phyloP scores from a whole-genome alignment of 2,113 vertebrate genomes.

The Peromyscus californicus region DNA sequence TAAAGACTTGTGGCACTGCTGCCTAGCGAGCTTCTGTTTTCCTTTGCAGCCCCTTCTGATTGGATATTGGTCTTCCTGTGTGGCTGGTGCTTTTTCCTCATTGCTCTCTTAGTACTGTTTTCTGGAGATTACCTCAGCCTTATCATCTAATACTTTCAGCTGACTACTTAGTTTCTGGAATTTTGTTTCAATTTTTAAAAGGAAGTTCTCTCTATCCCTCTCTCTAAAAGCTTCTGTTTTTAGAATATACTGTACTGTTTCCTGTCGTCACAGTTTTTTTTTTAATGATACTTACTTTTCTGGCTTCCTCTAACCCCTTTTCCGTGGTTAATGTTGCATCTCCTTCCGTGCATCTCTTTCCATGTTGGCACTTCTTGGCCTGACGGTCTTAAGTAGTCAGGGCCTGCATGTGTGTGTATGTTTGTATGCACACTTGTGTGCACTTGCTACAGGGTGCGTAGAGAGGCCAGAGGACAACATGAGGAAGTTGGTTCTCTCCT shows the following conservation, averaged over 20 bases:
- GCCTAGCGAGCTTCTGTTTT: no score
- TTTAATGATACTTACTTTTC: neutral
- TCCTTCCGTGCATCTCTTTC: neutral
- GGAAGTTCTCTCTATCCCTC: no score
- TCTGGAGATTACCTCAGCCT: neutral
- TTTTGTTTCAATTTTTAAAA: neutral
- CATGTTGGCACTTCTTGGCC: rapidly evolving
- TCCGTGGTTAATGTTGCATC: neutral
- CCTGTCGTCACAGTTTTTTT: neutral
- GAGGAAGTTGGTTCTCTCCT: neutral
- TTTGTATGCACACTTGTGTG: neutral
- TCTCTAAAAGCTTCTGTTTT: neutral
- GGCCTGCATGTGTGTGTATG: neutral
- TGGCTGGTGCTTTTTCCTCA: no score
- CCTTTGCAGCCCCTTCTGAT: neutral
- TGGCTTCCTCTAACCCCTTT: neutral
- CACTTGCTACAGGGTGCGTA: neutral
- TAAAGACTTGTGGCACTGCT: no score
- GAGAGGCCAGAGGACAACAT: neutral
- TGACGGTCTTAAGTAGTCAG: rapidly evolving
- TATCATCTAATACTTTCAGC: no score
- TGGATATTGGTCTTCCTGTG: rapidly evolving
- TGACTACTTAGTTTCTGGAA: neutral
- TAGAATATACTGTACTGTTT: no score
- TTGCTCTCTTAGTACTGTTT: no score